phyloP scores from a whole-genome alignment of 2,888 invertebrate genomes.

The Trichogramma evanescens region DNA sequence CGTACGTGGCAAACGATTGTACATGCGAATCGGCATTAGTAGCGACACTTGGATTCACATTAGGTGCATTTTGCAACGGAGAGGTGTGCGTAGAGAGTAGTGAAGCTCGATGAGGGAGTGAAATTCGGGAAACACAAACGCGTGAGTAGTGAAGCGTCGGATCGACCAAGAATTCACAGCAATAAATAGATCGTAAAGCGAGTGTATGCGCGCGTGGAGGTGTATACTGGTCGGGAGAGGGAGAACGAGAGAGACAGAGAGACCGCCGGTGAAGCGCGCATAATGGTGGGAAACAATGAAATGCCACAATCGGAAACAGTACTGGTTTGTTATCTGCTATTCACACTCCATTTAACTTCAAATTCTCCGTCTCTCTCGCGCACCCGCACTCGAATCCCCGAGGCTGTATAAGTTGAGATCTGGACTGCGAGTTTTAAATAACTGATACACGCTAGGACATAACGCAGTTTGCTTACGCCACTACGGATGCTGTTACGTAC shows the following conservation, averaged over 20 bases:
- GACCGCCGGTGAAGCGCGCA: constrained; percentile 45
- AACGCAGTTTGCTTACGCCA: neutral
- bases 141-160: constrained; percentile 27
- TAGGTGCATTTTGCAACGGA: too few species aligned
- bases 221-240: neutral
- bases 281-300: constrained; percentile 49
- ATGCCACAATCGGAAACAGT: constrained; percentile 48
- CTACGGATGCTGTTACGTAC: neutral
- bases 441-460: neutral
- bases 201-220: neutral
- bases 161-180: constrained; percentile 28
- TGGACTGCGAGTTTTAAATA: constrained; percentile 29
- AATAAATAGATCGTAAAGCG: constrained; percentile 47
- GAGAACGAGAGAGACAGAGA: constrained; percentile 29
- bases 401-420: constrained; percentile 37
- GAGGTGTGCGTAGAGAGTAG: too few species aligned
- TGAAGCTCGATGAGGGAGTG: too few species aligned
- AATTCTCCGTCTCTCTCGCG: constrained; percentile 31
- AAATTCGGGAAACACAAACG: too few species aligned
- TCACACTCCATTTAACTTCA: constrained; percentile 49
- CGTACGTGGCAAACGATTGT: too few species aligned
- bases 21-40: too few species aligned
- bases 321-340: constrained; percentile 49
- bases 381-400: constrained; percentile 20
- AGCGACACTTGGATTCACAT: too few species aligned